These are phyloP conservation scores for Nyctereutes procyonoides DNA, from an alignment of 2,113 vertebrate genomes.

Conservation along the genomic window DNA sequence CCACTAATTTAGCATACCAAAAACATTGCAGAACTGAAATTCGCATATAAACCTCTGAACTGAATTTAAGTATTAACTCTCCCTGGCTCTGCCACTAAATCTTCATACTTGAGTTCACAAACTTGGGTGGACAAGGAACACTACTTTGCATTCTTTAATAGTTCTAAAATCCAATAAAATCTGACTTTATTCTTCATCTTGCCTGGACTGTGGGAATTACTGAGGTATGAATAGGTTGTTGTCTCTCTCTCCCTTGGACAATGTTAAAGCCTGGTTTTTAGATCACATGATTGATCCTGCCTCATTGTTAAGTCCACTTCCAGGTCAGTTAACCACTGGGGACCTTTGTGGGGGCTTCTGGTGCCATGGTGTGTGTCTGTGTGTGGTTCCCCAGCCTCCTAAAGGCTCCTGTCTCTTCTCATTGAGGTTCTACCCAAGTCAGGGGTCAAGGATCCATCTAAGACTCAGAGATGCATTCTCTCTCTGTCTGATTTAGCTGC, in stretches of 20 bases:
- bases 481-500: not conserved
- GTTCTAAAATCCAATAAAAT: conserved; percentile 28
- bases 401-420: not conserved
- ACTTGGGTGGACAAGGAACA: not conserved
- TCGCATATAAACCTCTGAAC: not conserved
- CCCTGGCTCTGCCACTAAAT: not conserved
- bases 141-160: not conserved
- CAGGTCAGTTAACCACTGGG: not conserved
- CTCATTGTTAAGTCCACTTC: not conserved
- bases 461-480: not conserved
- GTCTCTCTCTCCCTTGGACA: not conserved
- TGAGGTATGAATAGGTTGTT: not conserved
- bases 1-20: not conserved
- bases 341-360: not conserved
- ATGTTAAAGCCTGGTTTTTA: not conserved
- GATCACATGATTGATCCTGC: not conserved
- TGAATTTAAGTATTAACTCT: conserved; percentile 38
- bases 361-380: not conserved
- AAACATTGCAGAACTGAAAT: conserved; percentile 9
- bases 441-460: not conserved
- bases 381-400: not conserved
- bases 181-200: not conserved
- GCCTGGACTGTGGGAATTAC: not conserved
- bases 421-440: not conserved
- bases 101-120: not conserved